Percentiles rank a stretch among this genome's conserved stretches.
Conservation (phyloP, 2,888 invertebrate species). For the Drosophila nigricruria region DNA sequence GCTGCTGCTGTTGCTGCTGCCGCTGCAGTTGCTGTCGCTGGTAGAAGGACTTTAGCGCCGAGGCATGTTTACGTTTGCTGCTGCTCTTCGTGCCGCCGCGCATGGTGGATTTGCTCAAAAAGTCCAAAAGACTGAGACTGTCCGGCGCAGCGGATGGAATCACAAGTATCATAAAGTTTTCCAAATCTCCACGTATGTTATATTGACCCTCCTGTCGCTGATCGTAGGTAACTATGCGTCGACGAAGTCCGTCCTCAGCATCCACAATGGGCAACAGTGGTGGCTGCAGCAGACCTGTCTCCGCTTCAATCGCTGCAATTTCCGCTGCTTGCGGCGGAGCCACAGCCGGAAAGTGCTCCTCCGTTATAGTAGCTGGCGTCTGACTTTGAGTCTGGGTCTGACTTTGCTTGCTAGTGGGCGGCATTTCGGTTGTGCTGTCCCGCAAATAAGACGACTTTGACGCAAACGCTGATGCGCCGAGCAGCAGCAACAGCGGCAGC, state of each 20-base stretch:
- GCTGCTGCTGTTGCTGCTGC: constrained; percentile 38
- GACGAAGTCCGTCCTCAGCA: constrained; percentile 53
- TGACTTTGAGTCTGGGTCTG: constrained; percentile 9
- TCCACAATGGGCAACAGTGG: constrained; percentile 41
- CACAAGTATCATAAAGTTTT: constrained; percentile 90
- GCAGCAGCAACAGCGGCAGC: constrained; percentile 34
- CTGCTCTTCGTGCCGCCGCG: constrained; percentile 58
- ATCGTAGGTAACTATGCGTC: constrained; percentile 85
- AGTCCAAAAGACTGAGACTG: constrained; percentile 77
- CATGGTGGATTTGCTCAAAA: constrained; percentile 78
- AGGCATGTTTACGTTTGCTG: constrained; percentile 65
- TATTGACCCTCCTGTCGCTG: constrained; percentile 92
- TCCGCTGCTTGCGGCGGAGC: constrained; percentile 48
- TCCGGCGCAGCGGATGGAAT: constrained; percentile 86
- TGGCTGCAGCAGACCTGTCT: constrained; percentile 45
- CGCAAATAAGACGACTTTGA: constrained; percentile 24
- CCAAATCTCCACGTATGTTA: constrained; percentile 90
- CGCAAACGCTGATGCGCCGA: constrained; percentile 24
- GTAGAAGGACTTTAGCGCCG: constrained; percentile 55
- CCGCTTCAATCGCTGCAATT: constrained; percentile 24
- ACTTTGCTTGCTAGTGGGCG: constrained; percentile 15
- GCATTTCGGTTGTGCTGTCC: constrained; percentile 28
- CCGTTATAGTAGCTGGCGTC: constrained; percentile 30
- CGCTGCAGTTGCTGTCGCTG: constrained; percentile 47
- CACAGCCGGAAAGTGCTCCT: constrained; percentile 56